Base-by-base conservation (phyloP, 2,888 invertebrate genomes). In the Noctua fimbriata region DNA sequence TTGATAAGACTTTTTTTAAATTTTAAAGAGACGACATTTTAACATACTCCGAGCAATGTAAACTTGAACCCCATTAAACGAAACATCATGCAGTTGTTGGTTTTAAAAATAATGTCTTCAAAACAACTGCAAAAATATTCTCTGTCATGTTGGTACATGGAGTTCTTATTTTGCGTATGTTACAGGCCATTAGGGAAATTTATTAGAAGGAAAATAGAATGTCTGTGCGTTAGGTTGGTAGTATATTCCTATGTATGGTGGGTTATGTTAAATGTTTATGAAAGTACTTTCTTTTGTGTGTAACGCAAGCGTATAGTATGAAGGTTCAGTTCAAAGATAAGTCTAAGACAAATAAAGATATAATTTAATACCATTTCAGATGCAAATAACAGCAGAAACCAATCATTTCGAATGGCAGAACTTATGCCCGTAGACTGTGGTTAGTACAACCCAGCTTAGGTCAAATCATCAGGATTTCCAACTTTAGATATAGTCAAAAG, bases 81-180 rank as follows among this genome's bases (percentile, higher is more conserved):
- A 2, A 28, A 32, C 12, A 5, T 0, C 21, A 65, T 63, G 9
- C 65, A 70, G 12, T 60, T 65, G 85, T 80, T 65, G 49, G 58
- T 73, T 66, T 73, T 28, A 32, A 44, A 69, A 84, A 60, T 28
- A 84, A 85, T 73, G 63, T 71, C 66, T 83, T 76, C 66, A 71
- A 73, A 85, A 73, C 69, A 85, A 81, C 28, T 66, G 0, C 16
- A 41, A 4, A 28, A 7, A 65, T 24, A 55, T 60, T 16, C 7
- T 55, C 24, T 41, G 32, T 52, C 28, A 36, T 58, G 24, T 65
- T 44, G 83, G 24, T 28, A 47, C 18, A 65, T 16, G 0, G 2
- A 52, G 16, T 73, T 12, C 24, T 83, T 78, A 70, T 67, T 73
- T 71, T 66, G 60, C 69, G 63, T 69, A 69, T 73, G 79, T 58